These are phyloP conservation scores for Elachura formosa DNA, from an alignment of 2,113 vertebrate species.

Conservation along the genomic window DNA sequence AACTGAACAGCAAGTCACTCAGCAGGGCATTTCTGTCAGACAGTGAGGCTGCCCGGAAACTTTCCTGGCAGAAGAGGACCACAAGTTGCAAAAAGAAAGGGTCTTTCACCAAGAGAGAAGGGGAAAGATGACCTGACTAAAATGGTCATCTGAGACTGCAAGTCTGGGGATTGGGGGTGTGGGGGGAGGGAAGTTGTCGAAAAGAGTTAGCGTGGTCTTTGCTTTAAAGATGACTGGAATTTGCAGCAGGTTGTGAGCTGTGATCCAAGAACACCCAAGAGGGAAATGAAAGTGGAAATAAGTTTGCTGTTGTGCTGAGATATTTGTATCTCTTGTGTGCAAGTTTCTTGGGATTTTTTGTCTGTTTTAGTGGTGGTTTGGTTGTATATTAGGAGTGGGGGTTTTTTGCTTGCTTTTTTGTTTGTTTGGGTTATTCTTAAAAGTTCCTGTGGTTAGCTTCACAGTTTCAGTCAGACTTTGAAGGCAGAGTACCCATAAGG, in stretches of 20 bases:
- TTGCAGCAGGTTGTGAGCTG: not conserved
- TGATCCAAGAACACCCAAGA: not conserved
- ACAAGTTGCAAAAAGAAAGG: not conserved
- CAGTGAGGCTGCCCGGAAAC: not conserved
- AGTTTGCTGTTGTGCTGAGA: not conserved
- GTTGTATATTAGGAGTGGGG: not conserved
- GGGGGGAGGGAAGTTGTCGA: not conserved
- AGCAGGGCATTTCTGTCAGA: not conserved
- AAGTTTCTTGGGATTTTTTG: not conserved
- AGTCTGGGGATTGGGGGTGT: not conserved
- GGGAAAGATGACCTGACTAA: not conserved
- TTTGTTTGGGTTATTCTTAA: not conserved
- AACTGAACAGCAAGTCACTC: slow-evolving; percentile 24
- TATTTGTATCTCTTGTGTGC: not conserved
- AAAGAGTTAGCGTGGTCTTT: not conserved
- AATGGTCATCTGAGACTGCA: not conserved
- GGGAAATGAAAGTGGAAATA: not conserved
- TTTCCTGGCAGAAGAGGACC: not conserved
- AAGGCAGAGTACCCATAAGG: not conserved
- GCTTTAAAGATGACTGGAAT: not conserved
- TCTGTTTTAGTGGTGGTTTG: not conserved
- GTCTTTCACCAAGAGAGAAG: slow-evolving; percentile 10
- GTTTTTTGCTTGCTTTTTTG: not conserved
- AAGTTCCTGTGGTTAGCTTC: not conserved
- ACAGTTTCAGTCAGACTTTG: not conserved